phyloP scores from a whole-genome alignment of 2,797 vertebrate species.

The Neostethus bicornis region DNA sequence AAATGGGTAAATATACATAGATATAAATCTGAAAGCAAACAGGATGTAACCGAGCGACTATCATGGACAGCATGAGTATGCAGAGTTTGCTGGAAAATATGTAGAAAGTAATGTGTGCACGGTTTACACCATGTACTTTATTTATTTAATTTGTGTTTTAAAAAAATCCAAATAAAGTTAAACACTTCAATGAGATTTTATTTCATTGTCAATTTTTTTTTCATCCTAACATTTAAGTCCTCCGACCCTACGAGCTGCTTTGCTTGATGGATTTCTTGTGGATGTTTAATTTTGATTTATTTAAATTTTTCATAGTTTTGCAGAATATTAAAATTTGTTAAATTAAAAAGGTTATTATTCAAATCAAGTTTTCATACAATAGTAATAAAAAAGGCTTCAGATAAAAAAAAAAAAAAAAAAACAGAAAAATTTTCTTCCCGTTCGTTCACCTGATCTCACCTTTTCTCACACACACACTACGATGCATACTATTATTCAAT shows the following conservation, averaged over 20 bases:
- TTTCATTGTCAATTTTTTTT: slow-evolving; percentile 18
- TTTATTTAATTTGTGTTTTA: slow-evolving; percentile 88
- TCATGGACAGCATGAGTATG: slow-evolving; percentile 49
- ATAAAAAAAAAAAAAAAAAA: no score
- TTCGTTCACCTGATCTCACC: no score
- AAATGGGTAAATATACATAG: slow-evolving; percentile 53
- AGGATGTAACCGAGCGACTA: slow-evolving; percentile 37
- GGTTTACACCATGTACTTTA: slow-evolving; percentile 81
- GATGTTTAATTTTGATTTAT: neutral
- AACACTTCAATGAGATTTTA: slow-evolving; percentile 44
- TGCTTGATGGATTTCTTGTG: neutral
- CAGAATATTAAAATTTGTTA: neutral
- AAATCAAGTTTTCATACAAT: no score
- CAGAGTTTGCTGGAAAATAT: slow-evolving; percentile 46
- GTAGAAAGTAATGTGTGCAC: slow-evolving; percentile 82
- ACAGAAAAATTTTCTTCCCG: no score
- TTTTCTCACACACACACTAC: no score
- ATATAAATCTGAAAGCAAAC: slow-evolving; percentile 28
- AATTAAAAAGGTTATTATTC: no score
- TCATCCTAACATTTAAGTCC: neutral
- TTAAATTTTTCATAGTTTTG: neutral
- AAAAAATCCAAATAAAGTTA: slow-evolving; percentile 70
- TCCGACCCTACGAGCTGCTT: neutral
- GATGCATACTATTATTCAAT: no score
- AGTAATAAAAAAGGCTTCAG: no score